Evolutionary conservation across 2,113 vertebrate genomes (phyloP).

Genomic region (Numida meleagris): DNA sequence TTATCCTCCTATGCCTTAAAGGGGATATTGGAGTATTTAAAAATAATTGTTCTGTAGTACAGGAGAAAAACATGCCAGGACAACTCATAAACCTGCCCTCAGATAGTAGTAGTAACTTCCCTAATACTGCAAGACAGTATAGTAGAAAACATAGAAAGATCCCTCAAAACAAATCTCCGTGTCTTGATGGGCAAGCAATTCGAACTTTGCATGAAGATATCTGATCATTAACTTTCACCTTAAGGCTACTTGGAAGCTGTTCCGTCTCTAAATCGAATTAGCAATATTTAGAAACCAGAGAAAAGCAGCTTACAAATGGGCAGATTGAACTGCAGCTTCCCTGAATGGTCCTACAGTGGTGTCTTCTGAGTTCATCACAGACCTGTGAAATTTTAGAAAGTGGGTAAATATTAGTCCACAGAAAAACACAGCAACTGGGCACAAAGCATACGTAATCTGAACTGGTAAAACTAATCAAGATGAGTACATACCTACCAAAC

Average conservation of each 20-base stretch:
- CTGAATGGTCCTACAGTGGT: neutral
- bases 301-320: neutral
- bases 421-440: neutral
- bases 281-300: neutral
- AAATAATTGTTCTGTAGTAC: neutral
- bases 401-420: neutral
- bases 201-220: neutral
- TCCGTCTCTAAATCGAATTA: neutral
- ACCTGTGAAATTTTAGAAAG: neutral
- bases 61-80: neutral
- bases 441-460: neutral
- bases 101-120: neutral
- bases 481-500: neutral
- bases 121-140: neutral
- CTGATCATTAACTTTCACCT: neutral
- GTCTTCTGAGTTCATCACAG: neutral
- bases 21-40: neutral
- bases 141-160: neutral
- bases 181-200: neutral
- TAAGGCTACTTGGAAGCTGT: neutral
- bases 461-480: neutral
- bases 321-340: neutral
- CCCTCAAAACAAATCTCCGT: neutral
- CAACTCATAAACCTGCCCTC: neutral
- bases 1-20: neutral